Percentiles rank a stretch among this genome's conserved stretches.
Conservation (phyloP, 2,797 vertebrate species). For the Neosilurus hyrtlii region DNA sequence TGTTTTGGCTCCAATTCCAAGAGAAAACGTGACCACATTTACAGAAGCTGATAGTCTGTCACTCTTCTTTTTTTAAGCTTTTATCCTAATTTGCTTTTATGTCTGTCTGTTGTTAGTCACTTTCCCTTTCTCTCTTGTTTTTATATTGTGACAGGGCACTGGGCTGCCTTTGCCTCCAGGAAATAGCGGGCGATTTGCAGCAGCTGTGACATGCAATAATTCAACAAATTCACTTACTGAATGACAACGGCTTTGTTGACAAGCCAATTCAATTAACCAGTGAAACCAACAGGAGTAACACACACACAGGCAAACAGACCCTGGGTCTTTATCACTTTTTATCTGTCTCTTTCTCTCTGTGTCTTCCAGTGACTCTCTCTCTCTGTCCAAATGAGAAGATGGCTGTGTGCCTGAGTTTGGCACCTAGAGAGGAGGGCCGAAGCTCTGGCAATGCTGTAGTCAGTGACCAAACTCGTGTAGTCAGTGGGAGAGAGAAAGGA, state of each 20-base stretch:
- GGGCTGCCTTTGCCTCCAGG: constrained; percentile 79
- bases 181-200: constrained; percentile 78
- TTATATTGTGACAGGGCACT: constrained; percentile 62
- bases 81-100: constrained; percentile 42
- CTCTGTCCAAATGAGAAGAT: constrained; percentile 62
- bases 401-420: constrained; percentile 80
- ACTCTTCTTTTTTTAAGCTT: constrained; percentile 48
- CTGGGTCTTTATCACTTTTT: constrained; percentile 46
- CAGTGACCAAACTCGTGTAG: constrained; percentile 46
- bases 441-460: constrained; percentile 50
- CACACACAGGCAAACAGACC: constrained; percentile 61
- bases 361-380: constrained; percentile 26
- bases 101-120: constrained; percentile 50
- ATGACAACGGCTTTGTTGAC: constrained; percentile 89
- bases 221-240: constrained; percentile 86
- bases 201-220: constrained; percentile 80
- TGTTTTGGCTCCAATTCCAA: constrained; percentile 39
- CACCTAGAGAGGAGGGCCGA: constrained; percentile 65
- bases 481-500: constrained; percentile 14
- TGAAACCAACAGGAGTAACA: constrained; percentile 80
- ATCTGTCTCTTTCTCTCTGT: constrained; percentile 25
- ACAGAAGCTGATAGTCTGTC: constrained; percentile 36
- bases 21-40: constrained; percentile 46
- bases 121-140: constrained; percentile 43
- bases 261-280: constrained; percentile 89